A percentile compares a stretch with the other conserved stretches of the same genome.
Evolutionary conservation across 2,797 vertebrate genomes (phyloP).

Genomic region (Apogon hyalosoma): DNA sequence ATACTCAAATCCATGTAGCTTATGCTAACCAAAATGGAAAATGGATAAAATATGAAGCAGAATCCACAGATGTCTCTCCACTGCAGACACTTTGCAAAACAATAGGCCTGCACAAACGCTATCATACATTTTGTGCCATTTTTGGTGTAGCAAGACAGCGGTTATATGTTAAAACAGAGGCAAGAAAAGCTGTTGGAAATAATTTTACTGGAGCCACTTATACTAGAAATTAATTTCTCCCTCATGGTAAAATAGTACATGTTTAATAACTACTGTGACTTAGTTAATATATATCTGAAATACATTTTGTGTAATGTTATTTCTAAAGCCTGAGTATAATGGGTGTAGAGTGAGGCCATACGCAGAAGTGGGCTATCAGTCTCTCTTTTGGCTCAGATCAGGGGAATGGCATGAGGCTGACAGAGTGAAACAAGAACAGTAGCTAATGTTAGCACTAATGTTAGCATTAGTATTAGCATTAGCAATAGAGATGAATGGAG

Average conservation of each 20-base stretch:
- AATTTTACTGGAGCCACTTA: too few species aligned
- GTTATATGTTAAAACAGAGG: too few species aligned
- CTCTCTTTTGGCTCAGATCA: slow-evolving; percentile 62
- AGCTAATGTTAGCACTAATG: slow-evolving; percentile 81
- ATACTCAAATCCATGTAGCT: too few species aligned
- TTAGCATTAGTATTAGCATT: slow-evolving; percentile 80
- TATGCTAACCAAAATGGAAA: too few species aligned
- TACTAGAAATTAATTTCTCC: slow-evolving; percentile 14
- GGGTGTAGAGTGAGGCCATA: slow-evolving; percentile 58
- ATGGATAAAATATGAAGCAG: too few species aligned
- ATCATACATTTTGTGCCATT: too few species aligned
- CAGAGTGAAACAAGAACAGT: slow-evolving; percentile 80
- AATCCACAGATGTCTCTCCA: too few species aligned
- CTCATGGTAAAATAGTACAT: slow-evolving; percentile 3
- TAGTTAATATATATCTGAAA: slow-evolving; percentile 25
- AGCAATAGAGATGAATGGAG: slow-evolving; percentile 72
- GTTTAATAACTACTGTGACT: slow-evolving; percentile 31
- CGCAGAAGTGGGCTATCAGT: slow-evolving; percentile 62
- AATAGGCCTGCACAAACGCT: too few species aligned
- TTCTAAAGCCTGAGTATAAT: slow-evolving; percentile 53
- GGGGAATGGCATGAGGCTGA: slow-evolving; percentile 71
- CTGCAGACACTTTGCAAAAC: too few species aligned
- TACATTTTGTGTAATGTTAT: slow-evolving; percentile 35
- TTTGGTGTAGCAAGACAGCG: too few species aligned
- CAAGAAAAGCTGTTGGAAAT: too few species aligned